Conservation (phyloP, 2,797 vertebrate genomes). For the Echeneis naucrates region DNA sequence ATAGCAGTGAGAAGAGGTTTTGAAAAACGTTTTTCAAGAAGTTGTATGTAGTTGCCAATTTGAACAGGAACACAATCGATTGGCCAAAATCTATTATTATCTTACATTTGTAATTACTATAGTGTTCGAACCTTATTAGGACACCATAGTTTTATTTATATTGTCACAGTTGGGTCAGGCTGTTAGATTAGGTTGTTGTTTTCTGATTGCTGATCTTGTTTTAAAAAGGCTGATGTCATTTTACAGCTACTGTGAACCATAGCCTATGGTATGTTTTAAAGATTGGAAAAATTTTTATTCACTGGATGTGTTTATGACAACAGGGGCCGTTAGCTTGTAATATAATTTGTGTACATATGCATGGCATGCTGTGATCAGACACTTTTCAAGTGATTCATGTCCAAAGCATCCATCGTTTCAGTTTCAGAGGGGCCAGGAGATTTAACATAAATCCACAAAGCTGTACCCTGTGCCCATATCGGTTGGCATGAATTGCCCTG, state of each 20-base stretch:
- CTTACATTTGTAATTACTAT: neutral
- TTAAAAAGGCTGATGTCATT: neutral
- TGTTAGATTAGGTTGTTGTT: neutral
- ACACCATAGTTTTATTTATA: neutral
- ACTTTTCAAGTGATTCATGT: neutral
- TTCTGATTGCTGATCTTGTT: neutral
- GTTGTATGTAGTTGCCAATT: neutral
- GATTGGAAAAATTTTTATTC: neutral
- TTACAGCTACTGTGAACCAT: neutral
- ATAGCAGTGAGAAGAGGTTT: neutral
- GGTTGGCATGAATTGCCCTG: slow-evolving; percentile 15
- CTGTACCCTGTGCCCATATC: neutral
- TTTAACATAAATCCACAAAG: slow-evolving; percentile 1
- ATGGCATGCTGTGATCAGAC: slow-evolving; percentile 7
- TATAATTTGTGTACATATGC: neutral
- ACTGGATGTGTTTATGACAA: neutral
- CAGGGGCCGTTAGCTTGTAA: neutral
- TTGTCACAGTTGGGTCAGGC: neutral
- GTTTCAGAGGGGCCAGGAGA: neutral
- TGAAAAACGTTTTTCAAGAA: neutral
- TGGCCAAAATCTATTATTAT: neutral
- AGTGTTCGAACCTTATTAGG: neutral
- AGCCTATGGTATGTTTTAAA: neutral
- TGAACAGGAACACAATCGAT: neutral
- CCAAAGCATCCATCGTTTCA: neutral